Evolutionary conservation across 2,113 vertebrate genomes (phyloP), one percentile per base, ranked within the genome.

Genomic region (Agelaius phoeniceus): DNA sequence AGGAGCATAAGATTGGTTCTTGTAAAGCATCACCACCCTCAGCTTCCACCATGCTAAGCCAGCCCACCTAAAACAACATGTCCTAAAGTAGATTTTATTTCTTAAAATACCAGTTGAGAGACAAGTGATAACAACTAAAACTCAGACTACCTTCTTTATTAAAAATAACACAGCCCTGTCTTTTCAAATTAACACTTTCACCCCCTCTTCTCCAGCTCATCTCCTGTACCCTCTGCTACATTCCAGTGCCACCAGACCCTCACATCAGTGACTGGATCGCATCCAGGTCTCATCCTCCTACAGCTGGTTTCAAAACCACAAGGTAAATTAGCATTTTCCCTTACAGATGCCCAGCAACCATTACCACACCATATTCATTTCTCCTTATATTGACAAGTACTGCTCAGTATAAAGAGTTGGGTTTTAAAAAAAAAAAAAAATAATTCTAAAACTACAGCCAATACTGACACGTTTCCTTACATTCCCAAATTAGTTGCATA

Each of bases 401-500:
- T 72, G 71, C 61, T 84, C 37, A 27, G 22, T 28, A 21, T 28
- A 39, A 23, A 57, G 26, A 41, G 6, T 5, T 37, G 20, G 3
- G 2, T 24, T 37, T 51, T 9, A 5, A n/a, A 58, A 58, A 57
- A 57, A 35, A n/a, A 51, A 51, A 54, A 11, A 5, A 28, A 28
- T 10, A 19, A 58, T 22, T 44, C 57, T 68, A 27, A 43, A 87
- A n/a, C 39, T 48, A 28, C 22, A 80, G 43, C 27, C 51, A 48
- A 85, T 20, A 79, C 27, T 90, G 55, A 74, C 57, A 57, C 4
- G 0, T 71, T 84, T 93, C 52, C 61, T 87, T 88, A 44, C 10
- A 18, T 86, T 91, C 73, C 61, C 57, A 61, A 77, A 65, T 74
- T 33, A 65, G 65, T 89, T 95, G 84, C 69, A 89, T 93, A 88